Base-by-base conservation (phyloP, 1,140 invertebrate species). In the Dendroctonus valens region DNA sequence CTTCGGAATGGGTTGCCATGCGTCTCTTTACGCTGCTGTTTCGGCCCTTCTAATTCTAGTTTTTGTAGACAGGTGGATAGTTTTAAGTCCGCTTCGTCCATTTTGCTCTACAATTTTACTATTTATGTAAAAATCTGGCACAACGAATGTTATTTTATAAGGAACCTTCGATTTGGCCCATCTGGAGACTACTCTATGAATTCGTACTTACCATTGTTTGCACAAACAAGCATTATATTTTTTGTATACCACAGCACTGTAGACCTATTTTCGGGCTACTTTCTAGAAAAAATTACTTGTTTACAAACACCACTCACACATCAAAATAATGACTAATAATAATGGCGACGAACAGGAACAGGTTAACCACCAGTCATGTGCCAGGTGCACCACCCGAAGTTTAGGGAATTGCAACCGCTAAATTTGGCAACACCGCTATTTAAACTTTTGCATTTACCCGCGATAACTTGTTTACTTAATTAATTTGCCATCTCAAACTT, bases 1-100 rank as follows among this genome's bases (percentile, higher is more conserved):
- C 73, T 68, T 37, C 75, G 69, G 59, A 77, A 77, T 53, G 76
- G 75, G 63, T 78, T 78, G 12, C 46, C 7, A 38, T 51, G 62
- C n/a, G 64, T 26, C 46, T 69, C 50, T 40, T 46, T 48, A 41
- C 53, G 54, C 50, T 69, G 64, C 46, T 40, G 68, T 42, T 57
- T 68, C 57, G 58, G 46, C 40, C 38, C 62, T 59, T 76, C 75
- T 51, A 78, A 66, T 67, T 77, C 74, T 38, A 78, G 69, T 41
- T 74, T 77, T 70, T 77, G 59, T 59, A 78, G 61, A 42, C 58
- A 69, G 38, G 14, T 71, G 46, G 65, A 73, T 52, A 75, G 68
- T 58, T 53, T 73, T 42, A 59, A 52, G 60, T 78, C 75, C 59
- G 73, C 71, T 73, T 71, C 69, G 60, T 73, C 73, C 72, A 78